A percentile compares a stretch with the other conserved stretches of the same genome.
phyloP scores from a whole-genome alignment of 2,888 invertebrate genomes.

The Phoenoteleia sp. region DNA sequence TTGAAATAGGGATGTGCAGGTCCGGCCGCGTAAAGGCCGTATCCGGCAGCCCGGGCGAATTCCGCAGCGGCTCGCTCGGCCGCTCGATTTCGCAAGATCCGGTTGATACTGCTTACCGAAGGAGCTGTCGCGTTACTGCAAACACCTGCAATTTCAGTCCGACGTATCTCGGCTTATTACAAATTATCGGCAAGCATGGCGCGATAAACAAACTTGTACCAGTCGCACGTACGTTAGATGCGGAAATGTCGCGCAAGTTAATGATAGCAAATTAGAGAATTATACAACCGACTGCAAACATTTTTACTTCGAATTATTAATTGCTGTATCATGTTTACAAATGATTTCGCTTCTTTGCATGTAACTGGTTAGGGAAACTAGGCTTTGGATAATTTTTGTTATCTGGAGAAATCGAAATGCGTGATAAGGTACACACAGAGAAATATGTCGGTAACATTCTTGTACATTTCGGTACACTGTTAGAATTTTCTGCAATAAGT shows the following conservation, averaged over 20 bases:
- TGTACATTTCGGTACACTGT: background rate
- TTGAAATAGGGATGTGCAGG: constrained; percentile 92
- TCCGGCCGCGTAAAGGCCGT: constrained; percentile 90
- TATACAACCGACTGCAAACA: constrained; percentile 23
- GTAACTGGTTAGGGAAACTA: constrained; percentile 19
- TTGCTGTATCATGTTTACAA: constrained; percentile 31
- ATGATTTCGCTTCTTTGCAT: constrained; percentile 1
- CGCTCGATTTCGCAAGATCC: constrained; percentile 97
- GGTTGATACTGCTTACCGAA: constrained; percentile 98
- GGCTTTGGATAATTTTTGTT: constrained; percentile 1
- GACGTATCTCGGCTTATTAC: constrained; percentile 24
- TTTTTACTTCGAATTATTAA: constrained; percentile 29
- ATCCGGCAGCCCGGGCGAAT: constrained; percentile 96
- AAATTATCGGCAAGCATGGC: constrained; percentile 17
- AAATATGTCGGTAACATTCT: no score
- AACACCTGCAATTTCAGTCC: constrained; percentile 90
- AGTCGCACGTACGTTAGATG: constrained; percentile 3
- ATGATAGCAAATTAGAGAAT: constrained; percentile 37
- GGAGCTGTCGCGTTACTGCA: constrained; percentile 98
- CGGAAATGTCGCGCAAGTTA: constrained; percentile 43
- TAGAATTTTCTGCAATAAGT: no score
- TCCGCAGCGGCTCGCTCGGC: constrained; percentile 99
- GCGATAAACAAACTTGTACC: constrained; percentile 27
- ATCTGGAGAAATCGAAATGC: no score
- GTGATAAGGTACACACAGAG: no score